phyloP scores from a whole-genome alignment of 2,113 vertebrate species.

The Meles meles region DNA sequence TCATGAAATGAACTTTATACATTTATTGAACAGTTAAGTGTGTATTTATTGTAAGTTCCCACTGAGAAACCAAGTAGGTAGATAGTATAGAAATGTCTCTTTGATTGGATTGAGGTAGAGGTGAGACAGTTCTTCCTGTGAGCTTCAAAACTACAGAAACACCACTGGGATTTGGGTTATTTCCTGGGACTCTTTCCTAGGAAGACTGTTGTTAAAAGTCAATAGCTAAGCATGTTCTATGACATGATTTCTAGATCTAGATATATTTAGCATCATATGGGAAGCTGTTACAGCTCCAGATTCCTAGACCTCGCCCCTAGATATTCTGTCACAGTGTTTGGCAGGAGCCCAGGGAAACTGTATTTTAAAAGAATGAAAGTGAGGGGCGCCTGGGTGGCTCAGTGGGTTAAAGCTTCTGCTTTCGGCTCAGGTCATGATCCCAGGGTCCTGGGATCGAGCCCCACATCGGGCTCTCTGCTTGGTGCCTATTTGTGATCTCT shows the following conservation, averaged over 20 bases:
- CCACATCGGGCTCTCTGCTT: too few relatives aligned
- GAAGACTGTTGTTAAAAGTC: slow-evolving; percentile 16
- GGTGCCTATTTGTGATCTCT: too few relatives aligned
- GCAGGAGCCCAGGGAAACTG: neutral
- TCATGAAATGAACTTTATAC: slow-evolving; percentile 16
- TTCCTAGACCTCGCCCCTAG: neutral
- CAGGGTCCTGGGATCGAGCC: too few relatives aligned
- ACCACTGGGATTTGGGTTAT: neutral
- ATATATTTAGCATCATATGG: neutral
- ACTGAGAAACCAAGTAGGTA: neutral
- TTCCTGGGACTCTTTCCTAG: neutral
- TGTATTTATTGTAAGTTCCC: neutral
- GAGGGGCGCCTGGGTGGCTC: too few relatives aligned
- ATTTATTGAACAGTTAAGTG: neutral
- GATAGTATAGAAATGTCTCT: neutral
- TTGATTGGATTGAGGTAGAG: neutral
- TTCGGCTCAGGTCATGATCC: too few relatives aligned
- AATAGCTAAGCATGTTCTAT: neutral
- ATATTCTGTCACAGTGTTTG: neutral
- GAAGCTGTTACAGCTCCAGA: neutral
- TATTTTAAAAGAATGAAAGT: neutral
- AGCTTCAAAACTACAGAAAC: slow-evolving; percentile 9
- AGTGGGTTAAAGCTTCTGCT: too few relatives aligned
- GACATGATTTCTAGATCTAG: neutral
- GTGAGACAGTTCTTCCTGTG: neutral